Conservation (phyloP, 2,113 vertebrate genomes). For the Apus apus region DNA sequence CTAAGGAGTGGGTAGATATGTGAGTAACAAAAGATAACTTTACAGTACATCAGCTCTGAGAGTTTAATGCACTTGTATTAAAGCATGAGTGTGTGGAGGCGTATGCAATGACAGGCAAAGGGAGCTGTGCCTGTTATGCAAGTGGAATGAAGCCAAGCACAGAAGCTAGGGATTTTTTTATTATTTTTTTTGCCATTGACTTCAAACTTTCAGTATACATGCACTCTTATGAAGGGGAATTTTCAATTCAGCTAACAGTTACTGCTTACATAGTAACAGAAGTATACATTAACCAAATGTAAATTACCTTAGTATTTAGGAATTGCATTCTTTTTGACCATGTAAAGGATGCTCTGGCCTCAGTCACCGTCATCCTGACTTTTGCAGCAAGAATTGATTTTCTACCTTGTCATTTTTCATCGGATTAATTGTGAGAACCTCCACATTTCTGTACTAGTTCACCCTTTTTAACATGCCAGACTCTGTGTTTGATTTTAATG, state of each 20-base stretch:
- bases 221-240: neutral
- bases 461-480: neutral
- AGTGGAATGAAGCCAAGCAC: neutral
- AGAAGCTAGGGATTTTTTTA: neutral
- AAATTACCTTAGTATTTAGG: neutral
- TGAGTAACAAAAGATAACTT: constrained; percentile 49
- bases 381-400: neutral
- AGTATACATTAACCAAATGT: neutral
- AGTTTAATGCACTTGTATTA: constrained; percentile 28
- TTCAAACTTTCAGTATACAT: neutral
- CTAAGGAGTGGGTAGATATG: constrained; percentile 26
- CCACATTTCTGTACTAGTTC: fast-evolving
- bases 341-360: neutral
- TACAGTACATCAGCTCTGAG: constrained; percentile 42
- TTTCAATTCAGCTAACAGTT: neutral
- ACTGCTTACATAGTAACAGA: neutral
- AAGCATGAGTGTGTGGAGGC: constrained; percentile 15
- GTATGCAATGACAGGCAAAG: constrained; percentile 49
- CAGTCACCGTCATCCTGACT: neutral
- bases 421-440: neutral
- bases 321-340: neutral
- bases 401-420: neutral
- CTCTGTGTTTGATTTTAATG: neutral
- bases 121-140: neutral
- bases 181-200: neutral